Conservation (phyloP, 1,140 invertebrate genomes). For the Eupeodes corollae region DNA sequence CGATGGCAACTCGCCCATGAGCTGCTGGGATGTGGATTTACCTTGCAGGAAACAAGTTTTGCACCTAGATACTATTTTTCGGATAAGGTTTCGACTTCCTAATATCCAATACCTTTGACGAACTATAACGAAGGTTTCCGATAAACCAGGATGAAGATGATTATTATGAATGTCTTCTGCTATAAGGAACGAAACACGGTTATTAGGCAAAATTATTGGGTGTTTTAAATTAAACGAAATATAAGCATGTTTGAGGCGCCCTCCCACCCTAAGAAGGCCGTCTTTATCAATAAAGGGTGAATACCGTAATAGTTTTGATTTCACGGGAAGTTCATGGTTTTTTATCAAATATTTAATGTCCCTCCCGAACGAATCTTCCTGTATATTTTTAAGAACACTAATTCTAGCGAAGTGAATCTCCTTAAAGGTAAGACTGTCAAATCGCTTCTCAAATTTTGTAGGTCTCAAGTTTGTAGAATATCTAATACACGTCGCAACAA, state of each 20-base stretch:
- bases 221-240: constrained; percentile 27
- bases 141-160: constrained; percentile 35
- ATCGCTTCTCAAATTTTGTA: too few relatives aligned
- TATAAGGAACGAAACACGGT: constrained; percentile 31
- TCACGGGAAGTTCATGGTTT: background rate
- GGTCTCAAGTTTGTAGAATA: background rate
- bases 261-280: constrained; percentile 34
- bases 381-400: background rate
- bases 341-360: background rate
- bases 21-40: constrained; percentile 12
- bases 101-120: constrained; percentile 20
- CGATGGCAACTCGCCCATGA: constrained; percentile 30
- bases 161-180: too few relatives aligned
- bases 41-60: constrained; percentile 21
- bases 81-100: constrained; percentile 14
- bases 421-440: too few relatives aligned
- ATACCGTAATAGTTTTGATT: background rate
- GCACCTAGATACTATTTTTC: constrained; percentile 19
- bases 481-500: background rate
- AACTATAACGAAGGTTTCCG: constrained; percentile 15
- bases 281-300: constrained; percentile 31
- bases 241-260: constrained; percentile 25
- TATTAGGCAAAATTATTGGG: constrained; percentile 31
- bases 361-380: background rate
- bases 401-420: background rate